Base-by-base conservation (phyloP, 2,113 vertebrate genomes). In the Melanotaenia duboulayi region DNA sequence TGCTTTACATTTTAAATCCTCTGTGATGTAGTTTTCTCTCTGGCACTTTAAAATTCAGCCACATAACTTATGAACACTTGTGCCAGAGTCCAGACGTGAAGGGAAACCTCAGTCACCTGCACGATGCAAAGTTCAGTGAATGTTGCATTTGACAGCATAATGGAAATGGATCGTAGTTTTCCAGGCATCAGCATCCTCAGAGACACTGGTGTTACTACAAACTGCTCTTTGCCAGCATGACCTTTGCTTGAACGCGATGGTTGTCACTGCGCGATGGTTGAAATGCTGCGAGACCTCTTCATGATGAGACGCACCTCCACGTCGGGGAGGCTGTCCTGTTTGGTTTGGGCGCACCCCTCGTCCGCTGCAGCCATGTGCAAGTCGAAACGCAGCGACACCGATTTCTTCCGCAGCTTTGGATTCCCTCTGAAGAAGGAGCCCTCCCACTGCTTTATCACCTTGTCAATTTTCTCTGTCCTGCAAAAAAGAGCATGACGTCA, bases 401-500 rank as follows among this genome's bases (percentile, higher is more conserved):
- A 99, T 83, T 99, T 99, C 94, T 97, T 99, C 64, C 97, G 92
- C 84, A 99, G 90, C 65, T 95, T 96, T 16, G 98, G 98, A 82
- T 99, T 98, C 88, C 97, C 98, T 87, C 97, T 95, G 92, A 99
- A 99, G 94, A 99, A 97, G 7, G 97, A 99, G 11, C 97, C 96
- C 92, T 99, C 98, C 98, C 98, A 99, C 83, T 97, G 95, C 89
- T 96, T 97, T 52, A 99, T 99, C 39, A 97, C 95, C 92, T 97
- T 95, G 88, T 98, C 97, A 55, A 99, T 96, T 86, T 96, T 98
- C 94, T 99, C 96, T 0, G 95, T 97, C 91, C 98, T 99, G 93
- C 13, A 22, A 7, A 9, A n/a, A 9, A n/a, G 5, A n/a, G 17
- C 40, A 4, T 14, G 16, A 35, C 11, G 22, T 35, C 6, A 0